Evolutionary conservation across 2,888 invertebrate species (phyloP).

Genomic region (Serripes groenlandicus): DNA sequence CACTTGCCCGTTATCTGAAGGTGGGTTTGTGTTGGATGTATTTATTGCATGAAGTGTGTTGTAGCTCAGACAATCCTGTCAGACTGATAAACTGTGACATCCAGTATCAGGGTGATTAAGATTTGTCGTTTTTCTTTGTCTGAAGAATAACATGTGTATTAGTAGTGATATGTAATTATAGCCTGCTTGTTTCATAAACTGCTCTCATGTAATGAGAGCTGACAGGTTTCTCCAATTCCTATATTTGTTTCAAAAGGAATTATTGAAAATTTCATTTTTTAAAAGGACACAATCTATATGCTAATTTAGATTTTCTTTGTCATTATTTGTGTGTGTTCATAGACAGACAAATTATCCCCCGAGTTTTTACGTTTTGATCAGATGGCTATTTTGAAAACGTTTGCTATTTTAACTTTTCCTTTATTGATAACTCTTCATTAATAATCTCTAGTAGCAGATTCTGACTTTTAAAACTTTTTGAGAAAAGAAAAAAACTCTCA

Average conservation of each 20-base stretch:
- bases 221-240: slow-evolving; percentile 8
- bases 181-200: slow-evolving; percentile 53
- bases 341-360: neutral
- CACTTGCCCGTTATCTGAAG: no score
- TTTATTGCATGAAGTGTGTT: slow-evolving; percentile 65
- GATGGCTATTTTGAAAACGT: no score
- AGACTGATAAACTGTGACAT: slow-evolving; percentile 62
- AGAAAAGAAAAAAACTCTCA: no score
- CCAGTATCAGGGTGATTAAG: slow-evolving; percentile 65
- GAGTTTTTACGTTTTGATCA: no score
- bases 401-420: no score
- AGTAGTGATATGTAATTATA: slow-evolving; percentile 67
- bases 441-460: no score
- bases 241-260: slow-evolving; percentile 9
- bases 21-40: neutral
- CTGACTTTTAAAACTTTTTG: no score
- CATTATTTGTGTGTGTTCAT: neutral
- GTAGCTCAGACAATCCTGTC: slow-evolving; percentile 59
- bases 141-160: slow-evolving; percentile 70
- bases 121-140: slow-evolving; percentile 67
- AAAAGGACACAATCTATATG: slow-evolving; percentile 9
- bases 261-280: slow-evolving; percentile 14
- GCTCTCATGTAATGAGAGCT: neutral
- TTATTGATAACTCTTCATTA: no score
- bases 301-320: slow-evolving; percentile 7